These are phyloP conservation scores for Danio albolineatus DNA, from an alignment of 2,797 vertebrate genomes.

Conservation along the genomic window DNA sequence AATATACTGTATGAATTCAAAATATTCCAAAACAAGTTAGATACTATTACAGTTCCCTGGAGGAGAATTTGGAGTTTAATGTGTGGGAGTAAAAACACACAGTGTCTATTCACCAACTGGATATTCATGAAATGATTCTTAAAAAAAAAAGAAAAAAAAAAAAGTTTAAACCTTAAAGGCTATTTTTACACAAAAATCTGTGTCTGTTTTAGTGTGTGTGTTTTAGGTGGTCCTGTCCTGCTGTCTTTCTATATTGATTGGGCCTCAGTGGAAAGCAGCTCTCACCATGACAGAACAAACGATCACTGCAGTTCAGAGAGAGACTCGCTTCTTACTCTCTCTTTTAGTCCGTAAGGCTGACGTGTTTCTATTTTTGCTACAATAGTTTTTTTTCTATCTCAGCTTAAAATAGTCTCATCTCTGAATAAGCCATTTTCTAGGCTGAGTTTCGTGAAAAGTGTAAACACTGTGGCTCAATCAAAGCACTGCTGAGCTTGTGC, in stretches of 20 bases:
- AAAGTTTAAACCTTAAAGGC: not conserved
- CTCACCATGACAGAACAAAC: conserved; percentile 32
- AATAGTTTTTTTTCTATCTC: not conserved
- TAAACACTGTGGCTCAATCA: not conserved
- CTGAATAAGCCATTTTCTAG: not conserved
- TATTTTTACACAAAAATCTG: not conserved
- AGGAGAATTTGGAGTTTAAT: not conserved
- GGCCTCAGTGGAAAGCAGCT: conserved; percentile 2
- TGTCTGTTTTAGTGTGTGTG: not conserved
- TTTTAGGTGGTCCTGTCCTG: conserved; percentile 8
- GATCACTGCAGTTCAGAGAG: conserved; percentile 27
- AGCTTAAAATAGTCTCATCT: not conserved
- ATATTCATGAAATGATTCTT: not conserved
- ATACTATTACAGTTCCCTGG: not conserved
- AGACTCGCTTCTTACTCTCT: not conserved
- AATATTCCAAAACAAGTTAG: too few relatives aligned
- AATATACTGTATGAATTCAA: too few relatives aligned
- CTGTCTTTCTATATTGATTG: conserved; percentile 47
- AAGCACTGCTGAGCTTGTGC: not conserved
- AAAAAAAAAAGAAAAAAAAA: too few relatives aligned
- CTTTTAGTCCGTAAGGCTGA: conserved; percentile 13
- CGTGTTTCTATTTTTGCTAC: not conserved
- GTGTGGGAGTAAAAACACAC: not conserved
- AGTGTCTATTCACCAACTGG: not conserved
- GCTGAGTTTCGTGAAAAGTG: not conserved